Percentiles rank a stretch among this genome's conserved stretches.
These are phyloP conservation scores for Diplazon laetatorius DNA, from an alignment of 2,888 invertebrate genomes.

Conservation along the genomic window DNA sequence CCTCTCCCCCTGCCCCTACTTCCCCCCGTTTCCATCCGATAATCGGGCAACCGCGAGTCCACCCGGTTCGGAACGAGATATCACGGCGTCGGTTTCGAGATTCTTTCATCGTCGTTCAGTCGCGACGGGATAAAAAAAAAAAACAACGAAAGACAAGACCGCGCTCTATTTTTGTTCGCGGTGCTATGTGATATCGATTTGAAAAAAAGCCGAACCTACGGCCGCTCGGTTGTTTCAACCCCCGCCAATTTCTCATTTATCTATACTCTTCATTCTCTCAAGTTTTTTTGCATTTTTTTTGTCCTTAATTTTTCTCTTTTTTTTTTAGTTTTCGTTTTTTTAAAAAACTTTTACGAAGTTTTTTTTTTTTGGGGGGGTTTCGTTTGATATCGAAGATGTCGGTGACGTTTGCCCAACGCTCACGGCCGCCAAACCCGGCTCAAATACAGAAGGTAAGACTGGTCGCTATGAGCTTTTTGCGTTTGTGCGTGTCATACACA, in stretches of 20 bases:
- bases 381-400: conserved; percentile 85
- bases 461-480: conserved; percentile 10
- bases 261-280: not conserved
- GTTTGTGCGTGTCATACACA: conserved; percentile 16
- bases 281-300: conserved; percentile 15
- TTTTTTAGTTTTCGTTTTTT: not conserved
- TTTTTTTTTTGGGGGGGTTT: no score
- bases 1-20: no score
- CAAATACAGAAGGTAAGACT: conserved; percentile 89
- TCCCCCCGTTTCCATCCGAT: no score
- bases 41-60: no score
- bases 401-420: conserved; percentile 89
- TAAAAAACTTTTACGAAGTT: no score
- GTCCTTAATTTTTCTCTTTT: conserved; percentile 28
- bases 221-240: conserved; percentile 13
- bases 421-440: conserved; percentile 90
- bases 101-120: no score
- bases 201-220: conserved; percentile 56
- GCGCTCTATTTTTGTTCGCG: conserved; percentile 27
- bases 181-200: conserved; percentile 62
- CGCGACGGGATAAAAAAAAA: no score
- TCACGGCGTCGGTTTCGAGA: no score
- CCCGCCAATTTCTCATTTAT: not conserved
- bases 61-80: no score
- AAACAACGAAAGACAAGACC: conserved; percentile 10